Evolutionary conservation across 2,888 invertebrate species (phyloP).

Genomic region (Brachynemurus nebulosus): DNA sequence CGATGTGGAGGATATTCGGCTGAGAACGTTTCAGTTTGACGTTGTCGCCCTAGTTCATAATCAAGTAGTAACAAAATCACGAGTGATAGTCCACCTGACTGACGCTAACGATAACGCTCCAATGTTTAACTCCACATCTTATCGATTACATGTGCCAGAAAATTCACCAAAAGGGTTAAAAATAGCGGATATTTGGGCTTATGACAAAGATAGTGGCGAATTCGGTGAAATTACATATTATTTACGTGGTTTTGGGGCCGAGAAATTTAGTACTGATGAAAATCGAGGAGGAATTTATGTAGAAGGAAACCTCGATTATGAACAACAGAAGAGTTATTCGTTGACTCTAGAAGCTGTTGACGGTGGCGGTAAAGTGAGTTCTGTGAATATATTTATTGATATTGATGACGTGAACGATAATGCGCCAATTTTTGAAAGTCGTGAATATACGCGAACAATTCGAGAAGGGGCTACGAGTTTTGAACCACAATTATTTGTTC

Average conservation of each 20-base stretch:
- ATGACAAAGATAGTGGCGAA: conserved; percentile 56
- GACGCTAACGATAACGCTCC: conserved; percentile 76
- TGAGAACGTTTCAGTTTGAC: conserved; percentile 49
- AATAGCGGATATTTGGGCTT: conserved; percentile 51
- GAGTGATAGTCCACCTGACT: conserved; percentile 47
- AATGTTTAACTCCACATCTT: conserved; percentile 45
- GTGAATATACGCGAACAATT: conserved; percentile 59
- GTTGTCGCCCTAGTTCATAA: conserved; percentile 45
- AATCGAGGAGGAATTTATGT: conserved; percentile 53
- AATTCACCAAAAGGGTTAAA: conserved; percentile 44
- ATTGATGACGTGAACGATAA: conserved; percentile 68
- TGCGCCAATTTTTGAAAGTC: conserved; percentile 51
- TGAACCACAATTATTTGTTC: conserved; percentile 62
- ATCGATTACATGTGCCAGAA: conserved; percentile 50
- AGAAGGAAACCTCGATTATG: conserved; percentile 54
- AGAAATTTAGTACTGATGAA: conserved; percentile 56
- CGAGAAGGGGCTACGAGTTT: conserved; percentile 62
- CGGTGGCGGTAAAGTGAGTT: conserved; percentile 59
- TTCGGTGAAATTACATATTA: conserved; percentile 60
- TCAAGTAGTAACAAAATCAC: conserved; percentile 41
- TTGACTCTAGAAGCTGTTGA: conserved; percentile 68
- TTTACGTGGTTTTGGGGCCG: conserved; percentile 65
- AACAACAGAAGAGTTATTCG: conserved; percentile 65
- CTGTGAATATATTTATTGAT: conserved; percentile 55
- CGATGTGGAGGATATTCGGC: conserved; percentile 45